phyloP scores from a whole-genome alignment of 2,113 vertebrate species.

The Gavialis gangeticus region DNA sequence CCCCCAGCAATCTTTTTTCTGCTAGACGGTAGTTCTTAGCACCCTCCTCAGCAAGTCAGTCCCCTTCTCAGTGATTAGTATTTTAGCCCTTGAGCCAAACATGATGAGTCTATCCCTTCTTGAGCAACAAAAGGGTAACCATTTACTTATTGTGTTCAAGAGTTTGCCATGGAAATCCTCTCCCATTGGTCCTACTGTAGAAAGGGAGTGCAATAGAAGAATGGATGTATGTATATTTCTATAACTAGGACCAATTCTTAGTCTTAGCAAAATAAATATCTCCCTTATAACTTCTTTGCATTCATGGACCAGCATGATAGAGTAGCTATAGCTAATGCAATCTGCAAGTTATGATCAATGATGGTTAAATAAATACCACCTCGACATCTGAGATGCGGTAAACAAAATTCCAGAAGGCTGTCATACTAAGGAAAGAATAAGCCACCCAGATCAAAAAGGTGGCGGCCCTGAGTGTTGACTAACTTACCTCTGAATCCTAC shows the following conservation, averaged over 20 bases:
- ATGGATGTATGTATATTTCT: not conserved
- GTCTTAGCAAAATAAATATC: not conserved
- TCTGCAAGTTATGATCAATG: not conserved
- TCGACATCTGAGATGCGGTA: no score
- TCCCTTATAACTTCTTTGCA: not conserved
- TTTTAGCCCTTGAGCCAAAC: not conserved
- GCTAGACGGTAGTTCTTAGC: not conserved
- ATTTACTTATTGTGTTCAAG: not conserved
- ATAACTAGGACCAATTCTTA: not conserved
- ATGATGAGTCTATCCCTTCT: not conserved
- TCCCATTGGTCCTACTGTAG: not conserved
- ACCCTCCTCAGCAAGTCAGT: not conserved
- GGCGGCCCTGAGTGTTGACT: no score
- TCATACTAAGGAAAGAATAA: not conserved
- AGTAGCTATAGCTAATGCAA: not conserved
- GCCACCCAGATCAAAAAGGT: no score
- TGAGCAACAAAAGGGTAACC: not conserved
- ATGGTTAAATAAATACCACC: not conserved
- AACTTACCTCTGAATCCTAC: no score
- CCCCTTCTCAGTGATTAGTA: not conserved
- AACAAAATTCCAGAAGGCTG: not conserved
- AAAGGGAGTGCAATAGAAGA: not conserved
- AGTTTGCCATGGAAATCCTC: not conserved
- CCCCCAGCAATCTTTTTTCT: not conserved
- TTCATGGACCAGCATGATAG: not conserved